These are phyloP conservation scores for Dyspetes luteomarginatus DNA, from an alignment of 2,888 invertebrate species.

Conservation along the genomic window DNA sequence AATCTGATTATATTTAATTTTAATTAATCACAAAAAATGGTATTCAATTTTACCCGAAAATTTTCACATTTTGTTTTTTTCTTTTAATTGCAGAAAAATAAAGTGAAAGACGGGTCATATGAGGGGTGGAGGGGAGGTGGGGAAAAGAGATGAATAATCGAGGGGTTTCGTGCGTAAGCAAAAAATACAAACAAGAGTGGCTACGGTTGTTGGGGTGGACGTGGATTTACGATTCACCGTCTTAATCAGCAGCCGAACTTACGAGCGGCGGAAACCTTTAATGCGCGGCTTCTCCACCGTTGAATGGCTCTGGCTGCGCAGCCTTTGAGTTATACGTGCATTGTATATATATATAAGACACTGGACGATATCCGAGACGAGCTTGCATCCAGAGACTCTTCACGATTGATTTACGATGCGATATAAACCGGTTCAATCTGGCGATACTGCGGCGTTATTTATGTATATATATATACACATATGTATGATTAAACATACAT, in stretches of 20 bases:
- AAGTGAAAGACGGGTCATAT: too few relatives aligned
- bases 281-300: constrained; percentile 13
- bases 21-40: too few relatives aligned
- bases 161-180: neutral
- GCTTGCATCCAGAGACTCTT: constrained; percentile 35
- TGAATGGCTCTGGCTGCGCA: constrained; percentile 10
- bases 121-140: too few relatives aligned
- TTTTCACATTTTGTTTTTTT: too few relatives aligned
- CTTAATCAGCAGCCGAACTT: constrained; percentile 57
- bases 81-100: too few relatives aligned
- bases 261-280: constrained; percentile 53
- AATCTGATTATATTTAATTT: too few relatives aligned
- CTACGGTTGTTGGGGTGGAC: constrained; percentile 25
- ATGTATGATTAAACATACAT: neutral
- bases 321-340: constrained; percentile 33
- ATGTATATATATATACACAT: neutral
- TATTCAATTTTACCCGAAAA: too few relatives aligned
- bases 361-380: constrained; percentile 28
- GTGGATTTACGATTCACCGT: constrained; percentile 61
- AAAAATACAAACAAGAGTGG: too few relatives aligned
- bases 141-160: neutral
- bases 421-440: constrained; percentile 52
- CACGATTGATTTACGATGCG: constrained; percentile 54
- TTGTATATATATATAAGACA: neutral
- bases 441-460: constrained; percentile 22